These are phyloP conservation scores for Oophaga pumilio DNA, from an alignment of 2,113 vertebrate genomes.

Conservation along the genomic window DNA sequence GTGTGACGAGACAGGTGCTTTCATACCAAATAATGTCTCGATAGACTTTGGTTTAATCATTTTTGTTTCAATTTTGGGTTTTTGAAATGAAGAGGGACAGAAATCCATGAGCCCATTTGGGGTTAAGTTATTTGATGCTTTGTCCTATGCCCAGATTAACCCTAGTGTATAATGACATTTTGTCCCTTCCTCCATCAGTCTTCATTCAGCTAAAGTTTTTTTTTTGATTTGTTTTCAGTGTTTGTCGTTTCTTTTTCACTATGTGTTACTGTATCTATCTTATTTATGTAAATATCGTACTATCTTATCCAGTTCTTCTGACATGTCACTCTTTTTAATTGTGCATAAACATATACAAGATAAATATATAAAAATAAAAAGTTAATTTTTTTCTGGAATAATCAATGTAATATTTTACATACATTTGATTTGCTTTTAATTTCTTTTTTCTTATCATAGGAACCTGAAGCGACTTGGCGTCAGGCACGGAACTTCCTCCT, in stretches of 20 bases:
- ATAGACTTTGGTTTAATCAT: constrained; percentile 25
- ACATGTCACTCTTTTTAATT: constrained; percentile 45
- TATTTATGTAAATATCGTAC: constrained; percentile 57
- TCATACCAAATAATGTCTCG: constrained; percentile 51
- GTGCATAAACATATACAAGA: constrained; percentile 53
- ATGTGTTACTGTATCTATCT: constrained; percentile 50
- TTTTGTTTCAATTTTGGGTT: constrained; percentile 37
- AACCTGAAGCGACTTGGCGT: constrained; percentile 39
- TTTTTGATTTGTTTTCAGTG: constrained; percentile 1
- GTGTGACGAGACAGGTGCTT: constrained; percentile 45
- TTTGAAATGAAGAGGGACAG: constrained; percentile 50
- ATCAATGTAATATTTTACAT: constrained; percentile 21
- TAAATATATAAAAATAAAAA: constrained; percentile 47
- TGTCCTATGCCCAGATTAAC: constrained; percentile 36
- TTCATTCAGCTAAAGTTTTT: constrained; percentile 38
- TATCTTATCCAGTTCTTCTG: constrained; percentile 39
- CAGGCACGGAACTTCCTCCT: constrained; percentile 35
- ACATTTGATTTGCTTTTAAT: constrained; percentile 36
- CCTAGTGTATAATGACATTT: constrained; percentile 46
- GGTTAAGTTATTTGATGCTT: constrained; percentile 43
- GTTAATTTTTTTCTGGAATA: constrained; percentile 23
- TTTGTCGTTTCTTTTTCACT: constrained; percentile 35
- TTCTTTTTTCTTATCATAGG: constrained; percentile 43
- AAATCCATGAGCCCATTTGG: constrained; percentile 51
- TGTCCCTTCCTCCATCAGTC: constrained; percentile 53